Conservation (phyloP, 2,888 invertebrate species). For the Hypomecis punctinalis region DNA sequence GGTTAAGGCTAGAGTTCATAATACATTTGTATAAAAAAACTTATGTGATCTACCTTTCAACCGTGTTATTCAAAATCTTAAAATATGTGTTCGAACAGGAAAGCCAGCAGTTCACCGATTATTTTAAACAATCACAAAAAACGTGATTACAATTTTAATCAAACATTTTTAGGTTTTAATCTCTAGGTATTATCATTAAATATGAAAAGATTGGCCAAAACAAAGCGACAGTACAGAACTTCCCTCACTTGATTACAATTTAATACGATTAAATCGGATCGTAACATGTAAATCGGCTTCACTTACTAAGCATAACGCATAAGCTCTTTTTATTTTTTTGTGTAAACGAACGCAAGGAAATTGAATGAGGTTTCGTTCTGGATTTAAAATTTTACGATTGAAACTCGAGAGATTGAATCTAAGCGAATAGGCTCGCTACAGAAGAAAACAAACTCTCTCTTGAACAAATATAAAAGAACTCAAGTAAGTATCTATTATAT, state of each 20-base stretch:
- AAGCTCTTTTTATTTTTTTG: conserved; percentile 44
- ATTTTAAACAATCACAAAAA: no score
- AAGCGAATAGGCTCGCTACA: conserved; percentile 3
- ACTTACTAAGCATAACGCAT: conserved; percentile 39
- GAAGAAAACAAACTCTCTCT: not conserved
- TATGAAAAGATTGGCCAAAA: no score
- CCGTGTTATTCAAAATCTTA: no score
- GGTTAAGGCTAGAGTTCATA: conserved; percentile 25
- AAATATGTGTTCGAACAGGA: no score
- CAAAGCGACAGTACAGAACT: no score
- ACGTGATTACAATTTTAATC: no score
- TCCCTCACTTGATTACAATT: not conserved
- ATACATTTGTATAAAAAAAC: not conserved
- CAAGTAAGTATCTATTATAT: no score
- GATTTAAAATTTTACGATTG: conserved; percentile 45
- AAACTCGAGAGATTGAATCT: conserved; percentile 42
- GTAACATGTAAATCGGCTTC: conserved; percentile 30
- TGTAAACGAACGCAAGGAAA: conserved; percentile 47
- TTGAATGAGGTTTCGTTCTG: conserved; percentile 43
- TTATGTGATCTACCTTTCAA: no score
- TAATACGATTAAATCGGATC: conserved; percentile 29
- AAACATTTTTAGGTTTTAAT: no score
- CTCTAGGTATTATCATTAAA: no score
- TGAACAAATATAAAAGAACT: no score
- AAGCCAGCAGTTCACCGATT: no score